These are phyloP conservation scores for Trinectes maculatus DNA, from an alignment of 2,113 vertebrate species.

Conservation along the genomic window DNA sequence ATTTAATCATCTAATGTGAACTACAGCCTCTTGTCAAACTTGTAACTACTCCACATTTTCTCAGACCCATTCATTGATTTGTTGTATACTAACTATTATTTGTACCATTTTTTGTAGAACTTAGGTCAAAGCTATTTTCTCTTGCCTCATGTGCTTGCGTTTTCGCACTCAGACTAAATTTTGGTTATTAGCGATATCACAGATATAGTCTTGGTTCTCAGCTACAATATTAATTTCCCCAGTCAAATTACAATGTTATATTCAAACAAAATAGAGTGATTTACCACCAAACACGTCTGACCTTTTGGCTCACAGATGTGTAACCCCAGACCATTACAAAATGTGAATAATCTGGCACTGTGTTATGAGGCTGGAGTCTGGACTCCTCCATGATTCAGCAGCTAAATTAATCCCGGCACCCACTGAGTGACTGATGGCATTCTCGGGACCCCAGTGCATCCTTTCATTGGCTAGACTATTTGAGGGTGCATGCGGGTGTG, in stretches of 20 bases:
- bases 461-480: constrained; percentile 46
- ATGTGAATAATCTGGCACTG: constrained; percentile 77
- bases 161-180: too few species aligned
- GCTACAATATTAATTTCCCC: not conserved
- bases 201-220: not conserved
- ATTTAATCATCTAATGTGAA: too few species aligned
- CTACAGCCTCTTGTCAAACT: too few species aligned
- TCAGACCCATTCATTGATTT: too few species aligned
- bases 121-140: too few species aligned
- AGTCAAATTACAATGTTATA: not conserved
- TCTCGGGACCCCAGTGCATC: constrained; percentile 64
- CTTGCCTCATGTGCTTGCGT: too few species aligned
- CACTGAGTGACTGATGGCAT: constrained; percentile 79
- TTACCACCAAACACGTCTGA: constrained; percentile 39
- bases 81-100: too few species aligned
- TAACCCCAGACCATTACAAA: constrained; percentile 65
- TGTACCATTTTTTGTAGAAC: too few species aligned
- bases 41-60: too few species aligned
- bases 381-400: constrained; percentile 70
- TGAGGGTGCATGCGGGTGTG: constrained; percentile 42
- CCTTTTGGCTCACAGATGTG: constrained; percentile 62
- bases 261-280: constrained; percentile 27
- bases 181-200: too few species aligned
- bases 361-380: constrained; percentile 30
- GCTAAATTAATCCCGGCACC: constrained; percentile 77